These are phyloP conservation scores for Pelodytes ibericus DNA, from an alignment of 2,797 vertebrate genomes.

Conservation along the genomic window DNA sequence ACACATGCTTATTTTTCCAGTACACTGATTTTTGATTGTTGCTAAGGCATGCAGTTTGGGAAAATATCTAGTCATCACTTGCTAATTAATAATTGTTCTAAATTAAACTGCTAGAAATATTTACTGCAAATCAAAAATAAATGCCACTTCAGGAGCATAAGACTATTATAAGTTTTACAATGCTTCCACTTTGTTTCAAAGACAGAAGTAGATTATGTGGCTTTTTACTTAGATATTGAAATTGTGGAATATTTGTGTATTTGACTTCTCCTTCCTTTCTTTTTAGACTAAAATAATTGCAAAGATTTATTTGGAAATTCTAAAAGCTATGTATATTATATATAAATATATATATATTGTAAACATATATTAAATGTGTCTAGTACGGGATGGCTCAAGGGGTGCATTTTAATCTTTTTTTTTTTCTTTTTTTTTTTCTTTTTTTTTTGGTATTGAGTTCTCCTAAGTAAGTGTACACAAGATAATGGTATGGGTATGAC, in stretches of 20 bases:
- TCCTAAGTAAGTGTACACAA: conserved; percentile 69
- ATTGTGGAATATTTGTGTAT: conserved; percentile 71
- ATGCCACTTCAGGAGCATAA: conserved; percentile 43
- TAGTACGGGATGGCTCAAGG: conserved; percentile 71
- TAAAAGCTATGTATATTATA: conserved; percentile 81
- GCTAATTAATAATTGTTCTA: conserved; percentile 14
- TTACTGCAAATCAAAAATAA: conserved; percentile 34
- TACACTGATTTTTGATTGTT: conserved; percentile 47
- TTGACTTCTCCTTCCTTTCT: conserved; percentile 73
- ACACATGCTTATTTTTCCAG: conserved; percentile 14
- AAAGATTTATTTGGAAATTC: conserved; percentile 77
- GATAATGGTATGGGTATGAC: conserved; percentile 69
- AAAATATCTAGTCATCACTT: conserved; percentile 3
- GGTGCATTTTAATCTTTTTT: conserved; percentile 77
- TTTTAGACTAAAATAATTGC: conserved; percentile 69
- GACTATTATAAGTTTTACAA: conserved; percentile 41
- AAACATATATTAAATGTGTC: conserved; percentile 73
- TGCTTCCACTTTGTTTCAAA: conserved; percentile 46
- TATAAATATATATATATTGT: conserved; percentile 75
- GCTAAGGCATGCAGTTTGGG: conserved; percentile 25
- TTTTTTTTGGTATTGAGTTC: conserved; percentile 66
- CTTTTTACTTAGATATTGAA: conserved; percentile 70
- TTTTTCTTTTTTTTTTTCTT: neutral
- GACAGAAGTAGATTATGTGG: conserved; percentile 56
- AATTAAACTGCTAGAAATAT: conserved; percentile 29